Conservation (phyloP, 2,888 invertebrate genomes). For the Phalera bucephala region DNA sequence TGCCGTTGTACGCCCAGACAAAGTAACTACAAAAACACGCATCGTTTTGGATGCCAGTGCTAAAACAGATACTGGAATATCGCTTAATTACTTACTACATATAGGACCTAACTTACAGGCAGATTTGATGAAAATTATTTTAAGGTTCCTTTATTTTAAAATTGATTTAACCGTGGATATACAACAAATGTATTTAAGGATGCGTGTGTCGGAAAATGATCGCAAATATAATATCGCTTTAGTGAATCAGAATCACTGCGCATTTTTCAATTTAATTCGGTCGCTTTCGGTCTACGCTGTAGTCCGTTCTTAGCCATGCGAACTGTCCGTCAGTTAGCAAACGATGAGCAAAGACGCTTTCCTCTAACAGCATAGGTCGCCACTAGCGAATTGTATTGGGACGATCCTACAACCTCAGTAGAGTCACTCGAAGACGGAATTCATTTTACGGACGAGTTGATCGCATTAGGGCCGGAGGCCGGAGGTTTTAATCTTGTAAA, state of each 20-base stretch:
- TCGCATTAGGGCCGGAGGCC: neutral
- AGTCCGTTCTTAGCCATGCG: neutral
- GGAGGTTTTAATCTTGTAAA: constrained; percentile 4
- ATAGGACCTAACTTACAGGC: too few species aligned
- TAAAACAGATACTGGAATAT: too few species aligned
- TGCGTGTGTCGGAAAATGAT: too few species aligned
- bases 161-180: constrained; percentile 3
- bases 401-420: neutral
- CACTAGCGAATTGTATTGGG: neutral
- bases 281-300: neutral
- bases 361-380: neutral
- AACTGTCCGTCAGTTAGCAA: neutral
- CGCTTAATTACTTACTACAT: too few species aligned
- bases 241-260: too few species aligned
- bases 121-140: too few species aligned
- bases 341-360: neutral
- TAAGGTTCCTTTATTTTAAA: too few species aligned
- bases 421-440: neutral
- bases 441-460: neutral
- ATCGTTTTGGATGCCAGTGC: too few species aligned
- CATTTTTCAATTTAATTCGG: too few species aligned
- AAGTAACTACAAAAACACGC: too few species aligned
- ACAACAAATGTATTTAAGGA: constrained; percentile 4
- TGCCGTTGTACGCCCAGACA: too few species aligned
- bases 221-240: too few species aligned